A percentile compares a stretch with the other conserved stretches of the same genome.
phyloP scores from a whole-genome alignment of 2,797 vertebrate species.

The Microhierax caerulescens region DNA sequence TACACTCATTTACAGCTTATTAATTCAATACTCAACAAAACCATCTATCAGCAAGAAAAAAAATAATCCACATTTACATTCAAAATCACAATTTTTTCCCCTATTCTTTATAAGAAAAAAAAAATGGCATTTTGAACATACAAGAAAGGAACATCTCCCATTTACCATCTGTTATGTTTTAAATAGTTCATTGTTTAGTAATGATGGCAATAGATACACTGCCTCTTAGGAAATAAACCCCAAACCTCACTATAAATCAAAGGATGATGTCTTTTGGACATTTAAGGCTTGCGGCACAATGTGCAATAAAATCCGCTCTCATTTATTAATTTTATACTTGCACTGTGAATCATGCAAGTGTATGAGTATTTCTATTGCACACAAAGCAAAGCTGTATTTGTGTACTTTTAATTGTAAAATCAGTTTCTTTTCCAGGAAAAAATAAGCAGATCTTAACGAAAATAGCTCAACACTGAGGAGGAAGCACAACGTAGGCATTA shows the following conservation, averaged over 20 bases:
- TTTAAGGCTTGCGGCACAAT: fast-evolving
- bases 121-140: not conserved
- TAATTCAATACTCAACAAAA: not conserved
- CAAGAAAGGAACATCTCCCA: not conserved
- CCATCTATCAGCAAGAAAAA: not conserved
- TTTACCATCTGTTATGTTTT: not conserved
- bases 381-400: not conserved
- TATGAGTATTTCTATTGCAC: not conserved
- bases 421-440: not conserved
- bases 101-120: not conserved
- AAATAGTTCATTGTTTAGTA: not conserved
- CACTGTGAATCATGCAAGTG: not conserved
- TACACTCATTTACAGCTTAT: not conserved
- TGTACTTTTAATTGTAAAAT: not conserved
- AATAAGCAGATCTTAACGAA: not conserved
- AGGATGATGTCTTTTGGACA: not conserved
- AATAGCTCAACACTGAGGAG: not conserved
- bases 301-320: not conserved
- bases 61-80: not conserved
- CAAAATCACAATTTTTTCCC: fast-evolving
- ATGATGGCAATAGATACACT: not conserved
- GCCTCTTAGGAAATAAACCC: not conserved
- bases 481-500: not conserved
- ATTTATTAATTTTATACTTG: not conserved
- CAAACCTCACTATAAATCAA: not conserved